These are phyloP conservation scores for Limnodromus scolopaceus DNA, from an alignment of 2,797 vertebrate species.

Conservation along the genomic window DNA sequence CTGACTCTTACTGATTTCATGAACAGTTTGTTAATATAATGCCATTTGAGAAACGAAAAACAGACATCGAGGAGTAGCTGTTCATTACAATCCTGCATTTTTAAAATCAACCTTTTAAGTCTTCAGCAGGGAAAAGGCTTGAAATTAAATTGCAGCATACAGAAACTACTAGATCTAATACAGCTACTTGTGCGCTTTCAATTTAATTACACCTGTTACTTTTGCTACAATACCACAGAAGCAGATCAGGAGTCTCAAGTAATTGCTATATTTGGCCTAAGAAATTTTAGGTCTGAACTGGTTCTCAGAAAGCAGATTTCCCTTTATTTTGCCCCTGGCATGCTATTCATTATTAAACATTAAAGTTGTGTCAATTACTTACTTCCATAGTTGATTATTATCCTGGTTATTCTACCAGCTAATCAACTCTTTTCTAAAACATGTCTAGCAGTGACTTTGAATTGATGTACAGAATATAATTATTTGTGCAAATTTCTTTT, in stretches of 20 bases:
- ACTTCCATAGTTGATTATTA: slow-evolving; percentile 73
- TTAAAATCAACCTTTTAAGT: slow-evolving; percentile 18
- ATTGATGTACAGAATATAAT: slow-evolving; percentile 50
- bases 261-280: slow-evolving; percentile 37
- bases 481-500: slow-evolving; percentile 69
- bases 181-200: not conserved
- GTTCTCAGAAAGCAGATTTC: slow-evolving; percentile 50
- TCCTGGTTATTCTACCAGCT: slow-evolving; percentile 65
- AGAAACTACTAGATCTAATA: not conserved
- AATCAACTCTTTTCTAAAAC: slow-evolving; percentile 64
- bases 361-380: slow-evolving; percentile 76
- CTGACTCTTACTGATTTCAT: slow-evolving; percentile 55
- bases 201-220: slow-evolving; percentile 56
- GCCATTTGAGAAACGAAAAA: not conserved
- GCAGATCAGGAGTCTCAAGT: not conserved
- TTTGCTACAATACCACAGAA: not conserved
- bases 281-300: slow-evolving; percentile 44
- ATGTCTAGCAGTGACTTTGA: slow-evolving; percentile 47
- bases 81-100: slow-evolving; percentile 26
- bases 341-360: slow-evolving; percentile 76
- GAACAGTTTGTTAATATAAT: slow-evolving; percentile 41
- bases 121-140: slow-evolving; percentile 1
- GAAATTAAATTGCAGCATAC: not conserved
- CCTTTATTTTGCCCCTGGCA: slow-evolving; percentile 60
- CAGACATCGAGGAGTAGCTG: not conserved